Evolutionary conservation across 2,797 vertebrate species (phyloP), one percentile per base, ranked within the genome.

Genomic region (Bradypodion pumilum): DNA sequence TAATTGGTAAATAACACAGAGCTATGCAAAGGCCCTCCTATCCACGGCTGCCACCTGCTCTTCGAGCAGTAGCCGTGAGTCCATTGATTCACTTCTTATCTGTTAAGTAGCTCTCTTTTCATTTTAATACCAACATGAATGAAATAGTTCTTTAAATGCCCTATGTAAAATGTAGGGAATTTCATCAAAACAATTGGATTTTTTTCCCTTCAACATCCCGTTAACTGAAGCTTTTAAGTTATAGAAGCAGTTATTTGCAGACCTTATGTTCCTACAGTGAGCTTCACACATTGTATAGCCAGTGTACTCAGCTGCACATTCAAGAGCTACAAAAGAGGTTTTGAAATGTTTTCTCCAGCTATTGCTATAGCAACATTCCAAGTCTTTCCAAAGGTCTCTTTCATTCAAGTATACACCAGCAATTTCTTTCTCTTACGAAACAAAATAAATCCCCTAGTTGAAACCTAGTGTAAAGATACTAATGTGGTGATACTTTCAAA

Each of bases 331-430:
- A 89, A 89, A 78, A 25, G 27, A 81, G 87, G 79, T 78, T 87
- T 86, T 87, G 86, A 91, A 42, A 27, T 81, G 0, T 92, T 93
- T 87, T 86, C 91, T 83, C 85, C 92, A 94, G 91, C 92, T 90
- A 95, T 95, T 94, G 86, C 95, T 93, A 94, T 95, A 90, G 95
- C 93, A 95, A 95, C 94, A 81, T 78, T 90, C 86, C 92, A 90
- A 91, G 91, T 86, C 89, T 90, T 93, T 91, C 86, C 92, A 94
- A 94, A 89, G 87, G 90, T 86, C 93, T 19, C 62, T 92, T 87
- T 94, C 92, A 84, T 91, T 87, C 8, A 79, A 88, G 91, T 94
- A 93, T 88, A 81, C 93, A 95, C 91, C 91, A 94, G 89, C 92
- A 88, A 83, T 94, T 95, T 92, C 85, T 89, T 94, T 89, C 56